Conservation (phyloP, 2,888 invertebrate genomes). For the Dorcus hopei region DNA sequence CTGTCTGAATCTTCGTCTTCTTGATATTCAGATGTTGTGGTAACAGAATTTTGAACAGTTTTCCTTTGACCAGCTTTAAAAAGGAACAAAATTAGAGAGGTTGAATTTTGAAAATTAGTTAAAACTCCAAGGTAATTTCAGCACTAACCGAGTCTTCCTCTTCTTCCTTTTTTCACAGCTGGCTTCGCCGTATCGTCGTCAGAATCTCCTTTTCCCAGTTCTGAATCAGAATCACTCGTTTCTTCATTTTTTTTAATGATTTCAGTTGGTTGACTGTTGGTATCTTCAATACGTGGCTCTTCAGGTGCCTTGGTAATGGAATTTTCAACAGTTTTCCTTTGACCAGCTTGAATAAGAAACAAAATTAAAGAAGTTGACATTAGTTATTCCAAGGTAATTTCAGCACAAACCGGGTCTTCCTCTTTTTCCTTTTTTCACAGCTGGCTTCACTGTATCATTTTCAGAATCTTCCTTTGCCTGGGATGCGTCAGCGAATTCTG, state of each 20-base stretch:
- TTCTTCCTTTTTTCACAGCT: conserved; percentile 20
- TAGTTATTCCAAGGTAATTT: neutral
- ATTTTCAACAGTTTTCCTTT: neutral
- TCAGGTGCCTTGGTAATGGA: conserved; percentile 53
- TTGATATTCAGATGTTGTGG: neutral
- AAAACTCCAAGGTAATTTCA: neutral
- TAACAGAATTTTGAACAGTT: conserved; percentile 4
- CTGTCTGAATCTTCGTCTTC: no score
- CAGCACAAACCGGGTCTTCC: conserved; percentile 6
- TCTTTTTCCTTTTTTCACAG: conserved; percentile 20
- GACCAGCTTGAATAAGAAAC: conserved; percentile 9
- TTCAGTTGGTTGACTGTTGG: conserved; percentile 50
- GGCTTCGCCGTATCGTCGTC: conserved; percentile 45
- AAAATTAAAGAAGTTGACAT: neutral
- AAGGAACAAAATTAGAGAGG: neutral
- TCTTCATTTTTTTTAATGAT: conserved; percentile 57
- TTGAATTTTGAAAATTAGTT: neutral
- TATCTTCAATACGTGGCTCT: conserved; percentile 66
- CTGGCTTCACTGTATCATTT: conserved; percentile 44
- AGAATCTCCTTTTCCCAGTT: conserved; percentile 56
- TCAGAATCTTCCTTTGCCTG: conserved; percentile 51
- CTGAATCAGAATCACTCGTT: conserved; percentile 61
- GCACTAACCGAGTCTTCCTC: conserved; percentile 10
- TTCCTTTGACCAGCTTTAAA: conserved; percentile 17
- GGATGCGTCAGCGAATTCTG: conserved; percentile 76